Evolutionary conservation across 1,140 invertebrate genomes (phyloP).

Genomic region (Pachypsylla venusta): DNA sequence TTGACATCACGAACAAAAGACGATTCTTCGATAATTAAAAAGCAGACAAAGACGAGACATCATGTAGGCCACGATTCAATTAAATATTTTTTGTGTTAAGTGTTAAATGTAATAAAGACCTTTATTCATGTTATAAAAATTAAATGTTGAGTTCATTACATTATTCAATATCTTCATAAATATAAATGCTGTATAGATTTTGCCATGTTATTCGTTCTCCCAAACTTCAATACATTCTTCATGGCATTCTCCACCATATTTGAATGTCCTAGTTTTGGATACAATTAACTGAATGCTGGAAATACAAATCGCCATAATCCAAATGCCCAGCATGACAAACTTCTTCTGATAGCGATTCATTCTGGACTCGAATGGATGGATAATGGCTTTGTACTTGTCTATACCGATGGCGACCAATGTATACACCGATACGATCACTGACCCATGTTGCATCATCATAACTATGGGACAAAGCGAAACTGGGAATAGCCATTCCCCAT

Average conservation of each 20-base stretch:
- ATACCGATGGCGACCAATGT: slow-evolving; percentile 33
- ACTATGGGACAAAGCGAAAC: slow-evolving; percentile 31
- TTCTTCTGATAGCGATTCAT: slow-evolving; percentile 27
- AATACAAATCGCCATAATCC: slow-evolving; percentile 32
- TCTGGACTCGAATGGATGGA: slow-evolving; percentile 30
- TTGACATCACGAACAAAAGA: too few species aligned
- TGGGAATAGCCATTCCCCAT: slow-evolving; percentile 32
- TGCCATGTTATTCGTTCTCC: too few species aligned
- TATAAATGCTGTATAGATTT: too few species aligned
- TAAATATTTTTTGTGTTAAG: too few species aligned
- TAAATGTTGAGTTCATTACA: too few species aligned
- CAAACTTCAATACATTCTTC: too few species aligned
- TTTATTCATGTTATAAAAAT: too few species aligned
- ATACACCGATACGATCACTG: slow-evolving; percentile 33
- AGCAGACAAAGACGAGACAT: too few species aligned
- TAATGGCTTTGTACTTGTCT: slow-evolving; percentile 33
- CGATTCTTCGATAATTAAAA: too few species aligned
- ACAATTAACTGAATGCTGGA: slow-evolving; percentile 33
- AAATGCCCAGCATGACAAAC: slow-evolving; percentile 32
- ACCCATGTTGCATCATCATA: slow-evolving; percentile 31
- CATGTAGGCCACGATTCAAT: too few species aligned
- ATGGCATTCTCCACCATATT: slow-evolving; percentile 25
- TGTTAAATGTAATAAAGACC: too few species aligned
- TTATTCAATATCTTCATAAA: too few species aligned
- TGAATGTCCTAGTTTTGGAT: slow-evolving; percentile 26